phyloP scores from a whole-genome alignment of 1,140 invertebrate species.

The Ceratosolen solmsi region DNA sequence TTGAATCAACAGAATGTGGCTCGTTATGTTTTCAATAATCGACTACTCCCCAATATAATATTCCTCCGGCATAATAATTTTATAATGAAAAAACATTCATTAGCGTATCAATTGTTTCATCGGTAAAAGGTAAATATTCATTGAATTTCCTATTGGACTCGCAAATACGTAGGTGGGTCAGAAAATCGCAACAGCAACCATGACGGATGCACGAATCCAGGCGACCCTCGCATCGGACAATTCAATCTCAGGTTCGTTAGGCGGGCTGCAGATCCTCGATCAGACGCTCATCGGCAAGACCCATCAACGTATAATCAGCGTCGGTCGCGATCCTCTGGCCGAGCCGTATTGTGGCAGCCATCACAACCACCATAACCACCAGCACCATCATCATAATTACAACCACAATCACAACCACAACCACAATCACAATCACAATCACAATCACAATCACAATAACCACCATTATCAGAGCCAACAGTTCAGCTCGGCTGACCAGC shows the following conservation, averaged over 20 bases:
- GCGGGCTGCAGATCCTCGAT: slow-evolving; percentile 92
- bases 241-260: slow-evolving; percentile 88
- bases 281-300: slow-evolving; percentile 87
- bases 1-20: no score
- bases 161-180: slow-evolving; percentile 73
- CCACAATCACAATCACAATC: slow-evolving; percentile 60
- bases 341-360: slow-evolving; percentile 59
- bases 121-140: no score
- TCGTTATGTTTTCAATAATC: no score
- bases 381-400: slow-evolving; percentile 59
- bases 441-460: no score
- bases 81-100: no score
- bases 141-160: background rate
- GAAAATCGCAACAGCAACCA: slow-evolving; percentile 94
- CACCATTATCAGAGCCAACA: slow-evolving; percentile 53
- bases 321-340: slow-evolving; percentile 84
- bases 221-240: slow-evolving; percentile 80
- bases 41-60: no score
- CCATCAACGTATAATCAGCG: slow-evolving; percentile 89
- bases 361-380: slow-evolving; percentile 13
- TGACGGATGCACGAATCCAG: slow-evolving; percentile 91
- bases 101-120: no score
- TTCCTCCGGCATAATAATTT: no score
- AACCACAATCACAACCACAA: slow-evolving; percentile 51
- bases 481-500: slow-evolving; percentile 51